Percentiles rank a stretch among this genome's conserved stretches.
These are phyloP conservation scores for Pitangus sulphuratus DNA, from an alignment of 2,797 vertebrate species.

Conservation along the genomic window DNA sequence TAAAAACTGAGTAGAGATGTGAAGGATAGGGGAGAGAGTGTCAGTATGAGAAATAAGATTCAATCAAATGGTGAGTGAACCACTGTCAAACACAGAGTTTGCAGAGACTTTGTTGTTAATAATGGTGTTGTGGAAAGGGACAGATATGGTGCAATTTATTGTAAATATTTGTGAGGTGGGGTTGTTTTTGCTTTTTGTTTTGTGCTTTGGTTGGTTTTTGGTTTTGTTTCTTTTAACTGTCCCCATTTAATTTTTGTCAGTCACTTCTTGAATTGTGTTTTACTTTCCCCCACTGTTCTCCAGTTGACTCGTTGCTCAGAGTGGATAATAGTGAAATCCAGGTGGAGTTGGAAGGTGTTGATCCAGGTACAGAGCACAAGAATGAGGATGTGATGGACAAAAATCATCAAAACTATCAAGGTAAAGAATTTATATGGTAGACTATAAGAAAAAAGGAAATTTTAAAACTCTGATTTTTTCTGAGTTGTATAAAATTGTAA, in stretches of 20 bases:
- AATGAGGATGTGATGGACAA: slow-evolving; percentile 78
- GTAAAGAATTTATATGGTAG: slow-evolving; percentile 67
- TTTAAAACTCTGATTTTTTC: not conserved
- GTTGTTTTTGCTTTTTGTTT: not conserved
- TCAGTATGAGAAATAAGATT: not conserved
- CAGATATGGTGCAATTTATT: not conserved
- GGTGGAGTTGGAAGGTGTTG: slow-evolving; percentile 79
- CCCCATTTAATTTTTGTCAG: not conserved
- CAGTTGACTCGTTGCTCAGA: slow-evolving; percentile 76
- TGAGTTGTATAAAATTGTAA: not conserved
- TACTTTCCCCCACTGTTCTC: slow-evolving; percentile 55
- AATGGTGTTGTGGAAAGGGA: not conserved
- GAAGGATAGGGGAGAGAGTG: not conserved
- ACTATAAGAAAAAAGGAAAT: not conserved
- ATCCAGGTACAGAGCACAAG: slow-evolving; percentile 79
- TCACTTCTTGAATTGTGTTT: slow-evolving; percentile 34
- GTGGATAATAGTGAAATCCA: slow-evolving; percentile 80
- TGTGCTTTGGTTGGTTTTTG: not conserved
- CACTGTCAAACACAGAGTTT: not conserved
- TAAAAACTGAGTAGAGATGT: not conserved
- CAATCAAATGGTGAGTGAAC: not conserved
- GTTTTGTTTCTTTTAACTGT: not conserved
- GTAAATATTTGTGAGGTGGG: not conserved
- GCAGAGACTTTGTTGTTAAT: not conserved
- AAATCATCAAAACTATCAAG: slow-evolving; percentile 82